Evolutionary conservation across 2,797 vertebrate genomes (phyloP), one percentile per base, ranked within the genome.

Genomic region (Notolepis coatsorum): DNA sequence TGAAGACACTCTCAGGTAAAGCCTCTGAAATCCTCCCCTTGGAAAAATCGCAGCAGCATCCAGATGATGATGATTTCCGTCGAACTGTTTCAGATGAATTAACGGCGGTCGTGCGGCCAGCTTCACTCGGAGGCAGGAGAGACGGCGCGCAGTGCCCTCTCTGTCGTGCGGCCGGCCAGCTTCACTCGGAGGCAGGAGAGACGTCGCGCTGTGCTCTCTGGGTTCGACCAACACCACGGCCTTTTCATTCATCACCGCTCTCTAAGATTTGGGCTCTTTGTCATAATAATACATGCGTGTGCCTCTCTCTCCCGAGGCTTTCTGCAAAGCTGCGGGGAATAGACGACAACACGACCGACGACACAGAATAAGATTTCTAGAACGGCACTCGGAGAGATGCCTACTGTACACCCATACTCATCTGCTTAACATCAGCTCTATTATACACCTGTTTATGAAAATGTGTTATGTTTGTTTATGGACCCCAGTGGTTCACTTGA

Each of bases 331-430:
- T 61, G 55, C 56, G 71, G 62, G 66, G 65, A 55, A 71, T 68
- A 48, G n/a, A 49, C 61, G 62, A 42, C 58, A 68, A 76, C 48
- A 73, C 53, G 72, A 75, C 61, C 57, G 71, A 67, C 53, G 57
- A 39, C 67, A 71, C 72, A 72, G 67, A 65, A 75, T 68, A 72
- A 23, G 48, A 52, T 58, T n/a, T n/a, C n/a, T n/a, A n/a, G n/a
- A n/a, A n/a, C n/a, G n/a, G n/a, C n/a, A n/a, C n/a, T n/a, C n/a
- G n/a, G n/a, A n/a, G n/a, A n/a, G n/a, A n/a, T n/a, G n/a, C n/a
- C n/a, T n/a, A n/a, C n/a, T n/a, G n/a, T n/a, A n/a, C n/a, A n/a
- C n/a, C n/a, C n/a, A n/a, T n/a, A n/a, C n/a, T n/a, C n/a, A n/a
- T n/a, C n/a, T n/a, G n/a, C n/a, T n/a, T n/a, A n/a, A n/a, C n/a